Conservation (phyloP, 2,888 invertebrate species). For the Pemphredon lugubris region DNA sequence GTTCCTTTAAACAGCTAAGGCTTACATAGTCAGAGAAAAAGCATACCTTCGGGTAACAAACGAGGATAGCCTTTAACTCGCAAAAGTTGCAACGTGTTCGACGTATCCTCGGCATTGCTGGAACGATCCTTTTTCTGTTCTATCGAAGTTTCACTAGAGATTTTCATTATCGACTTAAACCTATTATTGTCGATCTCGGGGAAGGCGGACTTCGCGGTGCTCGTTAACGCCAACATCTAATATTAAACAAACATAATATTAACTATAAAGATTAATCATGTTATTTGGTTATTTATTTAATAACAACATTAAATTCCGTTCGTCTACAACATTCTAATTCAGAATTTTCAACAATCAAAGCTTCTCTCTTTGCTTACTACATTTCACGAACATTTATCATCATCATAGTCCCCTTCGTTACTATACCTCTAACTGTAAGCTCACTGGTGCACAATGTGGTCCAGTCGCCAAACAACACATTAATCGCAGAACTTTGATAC, state of each 20-base stretch:
- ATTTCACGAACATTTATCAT: no score
- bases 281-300: no score
- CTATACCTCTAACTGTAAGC: no score
- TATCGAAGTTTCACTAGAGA: conserved; percentile 63
- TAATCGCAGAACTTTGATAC: no score
- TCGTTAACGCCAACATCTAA: conserved; percentile 69
- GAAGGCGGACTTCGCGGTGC: conserved; percentile 57
- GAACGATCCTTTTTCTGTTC: conserved; percentile 55
- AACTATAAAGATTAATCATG: neutral
- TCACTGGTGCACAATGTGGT: no score
- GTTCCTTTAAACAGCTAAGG: no score
- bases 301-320: neutral
- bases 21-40: no score
- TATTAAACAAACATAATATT: neutral
- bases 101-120: conserved; percentile 33
- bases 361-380: no score
- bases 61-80: conserved; percentile 69
- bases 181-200: conserved; percentile 67
- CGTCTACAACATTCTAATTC: no score
- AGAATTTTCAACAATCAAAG: no score
- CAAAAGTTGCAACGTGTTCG: conserved; percentile 69
- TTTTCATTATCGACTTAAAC: conserved; percentile 67
- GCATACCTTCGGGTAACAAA: conserved; percentile 74
- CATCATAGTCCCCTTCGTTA: no score
- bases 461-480: no score